Evolutionary conservation across 2,888 invertebrate genomes (phyloP).

Genomic region (Taphrorychus bicolor): DNA sequence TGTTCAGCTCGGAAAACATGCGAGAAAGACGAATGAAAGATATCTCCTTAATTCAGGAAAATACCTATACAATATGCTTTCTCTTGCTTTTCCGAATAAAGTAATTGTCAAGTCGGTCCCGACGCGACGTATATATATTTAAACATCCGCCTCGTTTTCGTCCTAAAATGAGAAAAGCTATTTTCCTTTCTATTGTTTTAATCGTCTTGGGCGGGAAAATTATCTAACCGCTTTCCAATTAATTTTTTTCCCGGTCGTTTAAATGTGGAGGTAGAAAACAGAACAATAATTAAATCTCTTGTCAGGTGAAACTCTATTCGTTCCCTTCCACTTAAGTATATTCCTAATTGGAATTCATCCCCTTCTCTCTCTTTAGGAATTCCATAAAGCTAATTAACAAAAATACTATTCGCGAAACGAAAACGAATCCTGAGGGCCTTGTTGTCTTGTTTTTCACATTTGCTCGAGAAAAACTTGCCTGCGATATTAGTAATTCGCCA

Average conservation of each 20-base stretch:
- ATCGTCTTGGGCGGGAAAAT: conserved; percentile 18
- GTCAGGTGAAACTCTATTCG: conserved; percentile 31
- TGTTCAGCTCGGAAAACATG: too few species aligned
- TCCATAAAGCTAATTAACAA: conserved; percentile 34
- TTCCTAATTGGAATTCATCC: conserved; percentile 37
- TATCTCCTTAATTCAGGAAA: not conserved
- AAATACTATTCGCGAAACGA: conserved; percentile 19
- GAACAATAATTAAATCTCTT: conserved; percentile 36
- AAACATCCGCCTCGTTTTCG: not conserved
- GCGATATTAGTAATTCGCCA: not conserved
- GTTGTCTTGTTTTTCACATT: conserved; percentile 1
- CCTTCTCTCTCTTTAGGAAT: conserved; percentile 29
- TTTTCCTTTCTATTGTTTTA: conserved; percentile 13
- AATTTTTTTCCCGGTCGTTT: conserved; percentile 30
- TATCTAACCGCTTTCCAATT: conserved; percentile 33
- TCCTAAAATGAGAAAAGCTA: conserved; percentile 9
- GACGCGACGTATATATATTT: not conserved
- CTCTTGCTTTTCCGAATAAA: not conserved
- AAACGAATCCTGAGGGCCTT: conserved; percentile 3
- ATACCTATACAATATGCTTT: not conserved
- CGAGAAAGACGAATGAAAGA: not conserved
- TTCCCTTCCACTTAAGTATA: conserved; percentile 37
- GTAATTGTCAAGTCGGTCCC: not conserved
- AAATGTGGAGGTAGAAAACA: conserved; percentile 30
- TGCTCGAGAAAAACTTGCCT: not conserved